Evolutionary conservation across 2,888 invertebrate genomes (phyloP).

Genomic region (Mechanitis messenoides): DNA sequence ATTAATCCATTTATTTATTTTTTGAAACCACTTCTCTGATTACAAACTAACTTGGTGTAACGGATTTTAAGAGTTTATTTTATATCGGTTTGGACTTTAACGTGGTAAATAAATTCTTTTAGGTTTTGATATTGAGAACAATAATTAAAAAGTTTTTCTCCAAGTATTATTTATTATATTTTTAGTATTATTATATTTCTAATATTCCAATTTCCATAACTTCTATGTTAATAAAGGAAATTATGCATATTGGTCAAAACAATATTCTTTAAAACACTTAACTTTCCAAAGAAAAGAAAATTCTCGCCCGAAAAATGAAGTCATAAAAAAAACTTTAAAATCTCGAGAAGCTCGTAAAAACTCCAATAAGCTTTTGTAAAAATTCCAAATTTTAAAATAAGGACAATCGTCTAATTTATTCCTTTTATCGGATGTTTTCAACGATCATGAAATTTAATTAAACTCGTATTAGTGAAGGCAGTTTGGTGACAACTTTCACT

Average conservation of each 20-base stretch:
- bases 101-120: neutral
- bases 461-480: constrained; percentile 43
- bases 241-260: too few relatives aligned
- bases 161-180: too few relatives aligned
- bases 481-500: constrained; percentile 19
- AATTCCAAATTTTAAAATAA: constrained; percentile 12
- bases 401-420: constrained; percentile 36
- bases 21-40: neutral
- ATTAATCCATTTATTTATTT: constrained; percentile 4
- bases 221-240: too few relatives aligned
- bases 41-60: neutral
- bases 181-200: too few relatives aligned
- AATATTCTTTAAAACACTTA: too few relatives aligned
- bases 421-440: constrained; percentile 34
- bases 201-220: too few relatives aligned
- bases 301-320: constrained; percentile 13
- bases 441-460: constrained; percentile 52
- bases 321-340: constrained; percentile 13
- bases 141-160: too few relatives aligned
- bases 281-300: neutral
- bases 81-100: neutral
- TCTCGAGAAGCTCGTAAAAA: constrained; percentile 21
- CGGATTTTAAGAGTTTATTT: neutral
- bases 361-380: constrained; percentile 13
- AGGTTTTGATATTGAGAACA: too few relatives aligned